Conservation (phyloP, 2,113 vertebrate genomes). For the Takifugu flavidus region DNA sequence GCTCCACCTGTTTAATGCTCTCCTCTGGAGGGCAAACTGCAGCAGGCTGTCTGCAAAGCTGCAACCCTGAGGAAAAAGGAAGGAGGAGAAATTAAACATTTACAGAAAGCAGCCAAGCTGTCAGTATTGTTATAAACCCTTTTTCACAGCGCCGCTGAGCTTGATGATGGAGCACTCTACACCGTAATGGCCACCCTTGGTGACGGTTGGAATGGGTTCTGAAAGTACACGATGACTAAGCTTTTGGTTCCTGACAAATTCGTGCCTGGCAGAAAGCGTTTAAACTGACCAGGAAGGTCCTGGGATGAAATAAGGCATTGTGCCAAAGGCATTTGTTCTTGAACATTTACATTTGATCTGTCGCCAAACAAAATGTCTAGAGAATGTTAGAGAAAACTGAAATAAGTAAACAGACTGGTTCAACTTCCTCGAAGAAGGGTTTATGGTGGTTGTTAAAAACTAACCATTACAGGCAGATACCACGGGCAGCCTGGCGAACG, state of each 20-base stretch:
- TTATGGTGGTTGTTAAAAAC: too few relatives aligned
- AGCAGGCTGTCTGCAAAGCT: conserved; percentile 52
- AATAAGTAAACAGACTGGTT: too few relatives aligned
- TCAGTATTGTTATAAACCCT: conserved; percentile 47
- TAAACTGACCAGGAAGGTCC: not conserved
- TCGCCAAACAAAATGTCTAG: conserved; percentile 7
- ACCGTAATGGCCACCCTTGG: too few relatives aligned
- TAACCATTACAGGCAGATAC: too few relatives aligned
- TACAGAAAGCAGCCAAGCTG: conserved; percentile 61
- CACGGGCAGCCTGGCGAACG: too few relatives aligned
- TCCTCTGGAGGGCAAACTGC: conserved; percentile 51
- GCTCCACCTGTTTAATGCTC: conserved; percentile 60
- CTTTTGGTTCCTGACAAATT: conserved; percentile 5
- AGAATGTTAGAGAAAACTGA: too few relatives aligned
- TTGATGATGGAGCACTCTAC: conserved; percentile 22
- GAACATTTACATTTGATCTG: conserved; percentile 50
- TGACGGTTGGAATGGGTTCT: not conserved
- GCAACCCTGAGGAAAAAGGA: conserved; percentile 20
- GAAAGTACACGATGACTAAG: not conserved
- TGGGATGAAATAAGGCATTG: not conserved
- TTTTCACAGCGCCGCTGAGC: conserved; percentile 35
- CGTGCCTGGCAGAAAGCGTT: not conserved
- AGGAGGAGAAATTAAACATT: conserved; percentile 64
- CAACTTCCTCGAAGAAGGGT: too few relatives aligned
- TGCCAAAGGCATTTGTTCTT: conserved; percentile 20